Conservation (phyloP, 1,140 invertebrate genomes). For the Oncopodura yosiiana region DNA sequence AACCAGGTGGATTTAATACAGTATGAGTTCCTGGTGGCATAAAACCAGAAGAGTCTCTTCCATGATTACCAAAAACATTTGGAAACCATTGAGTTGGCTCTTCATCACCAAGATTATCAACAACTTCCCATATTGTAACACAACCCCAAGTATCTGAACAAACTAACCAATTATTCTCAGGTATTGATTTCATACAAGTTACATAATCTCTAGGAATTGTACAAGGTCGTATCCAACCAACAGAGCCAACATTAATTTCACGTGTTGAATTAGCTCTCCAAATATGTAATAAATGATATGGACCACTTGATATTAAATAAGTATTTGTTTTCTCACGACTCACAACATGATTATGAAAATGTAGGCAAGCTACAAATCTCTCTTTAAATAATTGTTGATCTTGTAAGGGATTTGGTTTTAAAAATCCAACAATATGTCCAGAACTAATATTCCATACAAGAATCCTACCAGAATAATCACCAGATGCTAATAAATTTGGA, state of each 20-base stretch:
- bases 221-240: slow-evolving; percentile 19
- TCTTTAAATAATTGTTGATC: slow-evolving; percentile 1
- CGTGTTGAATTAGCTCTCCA: slow-evolving; percentile 19
- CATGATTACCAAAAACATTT: not conserved
- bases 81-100: slow-evolving; percentile 19
- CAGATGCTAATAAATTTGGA: slow-evolving; percentile 20
- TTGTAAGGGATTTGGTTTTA: not conserved
- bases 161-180: slow-evolving; percentile 8
- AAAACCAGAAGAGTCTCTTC: slow-evolving; percentile 1
- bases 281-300: slow-evolving; percentile 20
- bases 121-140: slow-evolving; percentile 13
- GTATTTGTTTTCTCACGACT: not conserved
- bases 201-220: slow-evolving; percentile 7
- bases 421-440: slow-evolving; percentile 12
- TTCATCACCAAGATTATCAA: slow-evolving; percentile 5
- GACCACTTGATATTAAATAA: slow-evolving; percentile 18
- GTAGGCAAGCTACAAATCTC: slow-evolving; percentile 9
- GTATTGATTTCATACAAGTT: slow-evolving; percentile 11
- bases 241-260: slow-evolving; percentile 17
- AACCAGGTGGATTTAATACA: not conserved
- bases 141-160: slow-evolving; percentile 13
- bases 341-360: not conserved
- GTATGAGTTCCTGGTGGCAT: not conserved
- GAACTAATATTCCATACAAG: slow-evolving; percentile 23
- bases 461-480: slow-evolving; percentile 14